These are phyloP conservation scores for Varroa destructor DNA, from an alignment of 1,140 invertebrate species.

Conservation along the genomic window DNA sequence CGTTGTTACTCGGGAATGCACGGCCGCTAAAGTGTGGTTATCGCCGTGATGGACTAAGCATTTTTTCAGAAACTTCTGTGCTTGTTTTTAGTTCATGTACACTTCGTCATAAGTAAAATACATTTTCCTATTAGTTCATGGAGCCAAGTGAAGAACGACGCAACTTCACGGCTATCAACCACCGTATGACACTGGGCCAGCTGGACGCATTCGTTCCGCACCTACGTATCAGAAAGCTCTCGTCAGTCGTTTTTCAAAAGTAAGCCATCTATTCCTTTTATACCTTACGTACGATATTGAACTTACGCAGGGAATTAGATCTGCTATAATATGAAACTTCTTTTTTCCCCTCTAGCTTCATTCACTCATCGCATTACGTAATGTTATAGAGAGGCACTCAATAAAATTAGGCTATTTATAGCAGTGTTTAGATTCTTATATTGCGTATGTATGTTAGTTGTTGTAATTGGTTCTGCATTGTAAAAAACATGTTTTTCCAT, in stretches of 20 bases:
- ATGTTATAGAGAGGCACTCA: too few species aligned
- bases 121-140: constrained; percentile 51
- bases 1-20: too few species aligned
- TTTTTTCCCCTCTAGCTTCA: constrained; percentile 48
- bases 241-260: constrained; percentile 32
- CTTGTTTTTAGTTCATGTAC: too few species aligned
- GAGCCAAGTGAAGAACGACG: constrained; percentile 61
- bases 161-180: constrained; percentile 64
- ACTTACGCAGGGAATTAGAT: constrained; percentile 5
- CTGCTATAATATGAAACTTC: constrained; percentile 20
- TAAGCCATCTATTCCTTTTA: not conserved
- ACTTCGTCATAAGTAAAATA: not conserved
- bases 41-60: too few species aligned
- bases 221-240: constrained; percentile 31
- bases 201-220: constrained; percentile 52
- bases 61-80: too few species aligned
- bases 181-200: constrained; percentile 57
- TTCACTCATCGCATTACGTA: constrained; percentile 38
- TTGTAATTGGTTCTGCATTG: too few species aligned
- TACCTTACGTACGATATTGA: too few species aligned
- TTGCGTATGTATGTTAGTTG: too few species aligned
- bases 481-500: too few species aligned
- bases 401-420: too few species aligned
- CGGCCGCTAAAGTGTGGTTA: too few species aligned
- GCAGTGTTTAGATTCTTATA: too few species aligned